Conservation (phyloP, 92 coral and sea anemone species). For the Porites divaricata region DNA sequence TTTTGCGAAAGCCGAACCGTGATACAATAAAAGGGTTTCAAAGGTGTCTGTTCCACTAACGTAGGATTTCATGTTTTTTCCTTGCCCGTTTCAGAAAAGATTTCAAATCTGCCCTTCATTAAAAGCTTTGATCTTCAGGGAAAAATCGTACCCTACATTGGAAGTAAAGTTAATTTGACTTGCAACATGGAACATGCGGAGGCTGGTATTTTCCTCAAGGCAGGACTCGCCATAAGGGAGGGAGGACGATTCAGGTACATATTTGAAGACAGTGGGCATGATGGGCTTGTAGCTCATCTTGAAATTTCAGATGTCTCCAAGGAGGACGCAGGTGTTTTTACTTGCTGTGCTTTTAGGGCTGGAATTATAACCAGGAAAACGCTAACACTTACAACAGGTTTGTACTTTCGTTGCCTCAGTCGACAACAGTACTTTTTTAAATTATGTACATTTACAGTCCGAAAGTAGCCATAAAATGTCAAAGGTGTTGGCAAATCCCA, state of each 20-base stretch:
- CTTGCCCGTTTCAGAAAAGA: not conserved
- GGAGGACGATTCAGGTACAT: slow-evolving; percentile 14
- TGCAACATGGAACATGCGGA: slow-evolving; percentile 14
- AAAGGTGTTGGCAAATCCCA: no score
- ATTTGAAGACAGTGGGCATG: not conserved
- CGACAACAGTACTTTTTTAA: not conserved
- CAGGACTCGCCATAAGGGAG: not conserved
- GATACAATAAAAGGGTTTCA: no score
- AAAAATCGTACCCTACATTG: not conserved
- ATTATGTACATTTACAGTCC: no score
- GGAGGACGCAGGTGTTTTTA: slow-evolving; percentile 10
- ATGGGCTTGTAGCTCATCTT: not conserved
- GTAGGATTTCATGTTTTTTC: not conserved
- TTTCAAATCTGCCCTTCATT: not conserved
- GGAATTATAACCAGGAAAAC: not conserved
- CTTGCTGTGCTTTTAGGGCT: slow-evolving; percentile 18
- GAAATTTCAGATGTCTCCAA: slow-evolving; percentile 16
- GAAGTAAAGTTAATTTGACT: slow-evolving; percentile 15
- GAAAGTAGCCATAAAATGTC: no score
- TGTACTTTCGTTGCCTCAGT: not conserved
- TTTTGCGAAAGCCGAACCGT: no score
- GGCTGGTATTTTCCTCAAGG: not conserved
- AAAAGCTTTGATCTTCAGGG: slow-evolving; percentile 6
- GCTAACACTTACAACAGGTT: slow-evolving; percentile 14
- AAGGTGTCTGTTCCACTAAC: not conserved